Evolutionary conservation across 2,888 invertebrate species (phyloP).

Genomic region (Podabrus alpinus): DNA sequence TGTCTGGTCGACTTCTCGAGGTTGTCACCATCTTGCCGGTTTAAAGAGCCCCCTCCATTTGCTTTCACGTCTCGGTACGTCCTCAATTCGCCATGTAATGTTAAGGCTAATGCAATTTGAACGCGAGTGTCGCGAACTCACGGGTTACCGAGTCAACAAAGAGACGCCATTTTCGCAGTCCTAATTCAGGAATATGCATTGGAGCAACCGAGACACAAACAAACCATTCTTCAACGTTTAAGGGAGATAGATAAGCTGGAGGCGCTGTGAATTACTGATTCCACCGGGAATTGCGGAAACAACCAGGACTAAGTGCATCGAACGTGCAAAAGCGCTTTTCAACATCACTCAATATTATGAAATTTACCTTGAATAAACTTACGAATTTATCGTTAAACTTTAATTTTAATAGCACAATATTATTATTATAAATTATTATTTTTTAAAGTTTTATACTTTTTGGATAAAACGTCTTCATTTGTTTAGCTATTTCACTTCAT

Average conservation of each 20-base stretch:
- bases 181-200: constrained; percentile 28
- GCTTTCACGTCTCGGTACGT: constrained; percentile 58
- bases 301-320: constrained; percentile 32
- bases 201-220: constrained; percentile 24
- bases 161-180: constrained; percentile 52
- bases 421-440: neutral
- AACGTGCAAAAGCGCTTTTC: constrained; percentile 18
- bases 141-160: constrained; percentile 55
- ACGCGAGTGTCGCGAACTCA: constrained; percentile 55
- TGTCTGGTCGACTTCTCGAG: constrained; percentile 46
- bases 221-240: constrained; percentile 20
- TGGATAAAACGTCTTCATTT: neutral
- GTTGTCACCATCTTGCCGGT: constrained; percentile 48
- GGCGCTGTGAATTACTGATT: constrained; percentile 31
- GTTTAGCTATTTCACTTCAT: neutral
- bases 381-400: neutral
- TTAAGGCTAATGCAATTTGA: constrained; percentile 61
- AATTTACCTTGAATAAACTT: neutral
- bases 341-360: neutral
- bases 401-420: neutral
- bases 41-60: constrained; percentile 43
- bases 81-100: constrained; percentile 61
- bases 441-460: neutral
- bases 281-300: constrained; percentile 30
- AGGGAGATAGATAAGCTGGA: constrained; percentile 27